phyloP scores from a whole-genome alignment of 2,113 vertebrate genomes.

The Ascaphus truei region DNA sequence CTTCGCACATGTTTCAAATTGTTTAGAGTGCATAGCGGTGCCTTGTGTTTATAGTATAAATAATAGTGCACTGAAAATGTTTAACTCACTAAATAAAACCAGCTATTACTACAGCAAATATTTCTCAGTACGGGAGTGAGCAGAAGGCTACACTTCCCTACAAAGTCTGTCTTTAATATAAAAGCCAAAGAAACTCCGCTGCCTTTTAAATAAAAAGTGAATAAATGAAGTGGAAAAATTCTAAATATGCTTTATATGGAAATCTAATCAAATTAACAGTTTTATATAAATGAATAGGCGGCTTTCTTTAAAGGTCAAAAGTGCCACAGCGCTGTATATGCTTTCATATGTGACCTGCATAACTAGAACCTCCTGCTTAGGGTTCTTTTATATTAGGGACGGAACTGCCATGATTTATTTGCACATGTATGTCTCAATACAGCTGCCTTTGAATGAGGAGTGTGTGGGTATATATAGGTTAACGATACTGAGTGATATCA shows the following conservation, averaged over 20 bases:
- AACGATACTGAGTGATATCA: too few species aligned
- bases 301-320: background rate
- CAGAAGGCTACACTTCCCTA: background rate
- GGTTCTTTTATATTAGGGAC: background rate
- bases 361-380: background rate
- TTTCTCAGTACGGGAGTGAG: slow-evolving; percentile 13
- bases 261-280: background rate
- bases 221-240: background rate
- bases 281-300: background rate
- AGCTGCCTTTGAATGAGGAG: too few species aligned
- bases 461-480: too few species aligned
- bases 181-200: background rate
- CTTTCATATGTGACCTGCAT: background rate
- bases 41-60: slow-evolving; percentile 15
- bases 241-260: slow-evolving; percentile 8
- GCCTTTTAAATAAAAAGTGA: slow-evolving; percentile 1
- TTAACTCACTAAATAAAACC: slow-evolving; percentile 29
- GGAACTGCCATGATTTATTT: too few species aligned
- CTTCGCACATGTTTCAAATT: slow-evolving; percentile 17
- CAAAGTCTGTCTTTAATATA: slow-evolving; percentile 26
- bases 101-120: slow-evolving; percentile 12
- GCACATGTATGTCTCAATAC: too few species aligned
- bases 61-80: slow-evolving; percentile 5
- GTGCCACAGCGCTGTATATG: background rate
- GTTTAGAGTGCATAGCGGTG: background rate